Percentiles rank a stretch among this genome's conserved stretches.
These are phyloP conservation scores for Folsomia manolachei DNA, from an alignment of 2,888 invertebrate species.

Conservation along the genomic window DNA sequence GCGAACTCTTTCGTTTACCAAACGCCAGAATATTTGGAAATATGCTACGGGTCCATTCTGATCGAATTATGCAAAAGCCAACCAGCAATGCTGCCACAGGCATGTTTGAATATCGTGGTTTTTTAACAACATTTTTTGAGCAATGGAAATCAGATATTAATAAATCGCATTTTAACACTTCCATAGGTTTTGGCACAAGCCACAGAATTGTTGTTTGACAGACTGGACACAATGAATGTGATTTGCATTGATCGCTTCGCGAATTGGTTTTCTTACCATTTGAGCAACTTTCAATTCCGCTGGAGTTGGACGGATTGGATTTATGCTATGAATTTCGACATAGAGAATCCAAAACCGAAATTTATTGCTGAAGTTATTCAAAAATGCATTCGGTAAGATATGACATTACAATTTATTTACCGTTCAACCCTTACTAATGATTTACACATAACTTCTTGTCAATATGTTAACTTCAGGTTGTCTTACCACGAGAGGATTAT, in stretches of 20 bases:
- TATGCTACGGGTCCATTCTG: slow-evolving; percentile 89
- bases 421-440: not conserved
- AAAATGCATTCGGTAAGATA: slow-evolving; percentile 76
- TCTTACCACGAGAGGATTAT: slow-evolving; percentile 92
- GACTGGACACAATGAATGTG: slow-evolving; percentile 95
- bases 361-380: slow-evolving; percentile 89
- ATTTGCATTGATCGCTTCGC: slow-evolving; percentile 95
- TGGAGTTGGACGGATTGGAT: slow-evolving; percentile 99
- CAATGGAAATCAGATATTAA: not conserved
- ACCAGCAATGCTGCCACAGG: slow-evolving; percentile 94
- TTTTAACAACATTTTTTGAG: not conserved
- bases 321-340: slow-evolving; percentile 75
- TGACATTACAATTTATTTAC: slow-evolving; percentile 24
- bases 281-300: slow-evolving; percentile 98
- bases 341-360: slow-evolving; percentile 87
- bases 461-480: slow-evolving; percentile 61
- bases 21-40: slow-evolving; percentile 81
- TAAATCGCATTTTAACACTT: slow-evolving; percentile 19
- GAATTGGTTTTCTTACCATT: slow-evolving; percentile 96
- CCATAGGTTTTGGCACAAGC: slow-evolving; percentile 88
- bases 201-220: slow-evolving; percentile 91
- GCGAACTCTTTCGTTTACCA: slow-evolving; percentile 89
- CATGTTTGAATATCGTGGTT: slow-evolving; percentile 48
- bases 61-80: slow-evolving; percentile 96
- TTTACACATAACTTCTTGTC: slow-evolving; percentile 9